Evolutionary conservation across 2,113 vertebrate genomes (phyloP).

Genomic region (Sinocyclocheilus anshuiensis): DNA sequence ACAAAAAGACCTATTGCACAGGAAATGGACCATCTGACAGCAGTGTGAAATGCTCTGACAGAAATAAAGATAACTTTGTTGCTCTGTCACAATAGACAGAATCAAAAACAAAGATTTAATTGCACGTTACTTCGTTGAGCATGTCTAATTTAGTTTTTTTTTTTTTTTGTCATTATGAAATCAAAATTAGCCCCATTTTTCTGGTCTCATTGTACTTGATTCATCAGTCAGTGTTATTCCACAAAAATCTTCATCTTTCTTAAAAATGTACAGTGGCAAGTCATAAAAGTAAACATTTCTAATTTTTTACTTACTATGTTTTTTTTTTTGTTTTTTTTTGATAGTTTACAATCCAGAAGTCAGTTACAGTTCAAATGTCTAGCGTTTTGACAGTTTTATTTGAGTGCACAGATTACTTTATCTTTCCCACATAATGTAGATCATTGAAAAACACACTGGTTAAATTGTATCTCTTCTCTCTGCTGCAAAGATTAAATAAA

Average conservation of each 20-base stretch:
- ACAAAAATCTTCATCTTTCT: not conserved
- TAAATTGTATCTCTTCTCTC: not conserved
- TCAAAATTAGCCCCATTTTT: not conserved
- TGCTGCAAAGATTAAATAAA: not conserved
- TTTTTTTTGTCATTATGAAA: not conserved
- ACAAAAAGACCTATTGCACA: slow-evolving; percentile 66
- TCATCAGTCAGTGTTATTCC: not conserved
- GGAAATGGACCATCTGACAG: slow-evolving; percentile 30
- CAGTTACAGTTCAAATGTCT: not conserved
- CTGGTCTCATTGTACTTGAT: not conserved
- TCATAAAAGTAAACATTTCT: not conserved
- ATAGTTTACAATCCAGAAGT: not conserved
- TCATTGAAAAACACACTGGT: not conserved
- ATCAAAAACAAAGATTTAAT: slow-evolving; percentile 51
- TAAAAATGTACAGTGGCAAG: not conserved
- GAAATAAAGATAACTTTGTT: slow-evolving; percentile 39
- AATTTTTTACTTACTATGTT: not conserved
- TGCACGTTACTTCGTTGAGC: not conserved
- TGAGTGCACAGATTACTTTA: not conserved
- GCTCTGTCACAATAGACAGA: slow-evolving; percentile 67
- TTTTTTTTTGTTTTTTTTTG: not conserved
- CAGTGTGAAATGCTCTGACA: not conserved
- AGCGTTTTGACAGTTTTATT: not conserved
- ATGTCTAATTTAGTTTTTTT: not conserved
- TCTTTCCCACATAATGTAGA: not conserved